A percentile compares a stretch with the other conserved stretches of the same genome.
phyloP scores from a whole-genome alignment of 2,113 vertebrate species.

The Myotis brandtii region DNA sequence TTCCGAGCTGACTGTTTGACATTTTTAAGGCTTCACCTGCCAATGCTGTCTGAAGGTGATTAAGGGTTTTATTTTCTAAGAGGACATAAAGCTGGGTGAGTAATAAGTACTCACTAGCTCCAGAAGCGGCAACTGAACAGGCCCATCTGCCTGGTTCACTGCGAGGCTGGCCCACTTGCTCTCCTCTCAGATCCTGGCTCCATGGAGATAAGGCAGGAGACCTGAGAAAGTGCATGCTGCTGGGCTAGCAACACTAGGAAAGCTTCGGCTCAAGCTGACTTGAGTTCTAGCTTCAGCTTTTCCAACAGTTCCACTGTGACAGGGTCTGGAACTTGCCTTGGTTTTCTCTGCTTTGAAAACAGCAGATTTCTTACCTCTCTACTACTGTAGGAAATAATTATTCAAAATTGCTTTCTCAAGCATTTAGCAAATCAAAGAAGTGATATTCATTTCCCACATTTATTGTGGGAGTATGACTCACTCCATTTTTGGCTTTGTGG shows the following conservation, averaged over 20 bases:
- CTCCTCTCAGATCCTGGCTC: not conserved
- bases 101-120: not conserved
- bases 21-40: not conserved
- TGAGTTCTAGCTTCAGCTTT: not conserved
- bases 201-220: not conserved
- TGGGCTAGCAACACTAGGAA: not conserved
- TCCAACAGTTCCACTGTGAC: not conserved
- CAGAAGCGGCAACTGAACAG: not conserved
- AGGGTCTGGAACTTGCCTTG: not conserved
- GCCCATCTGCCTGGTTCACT: not conserved
- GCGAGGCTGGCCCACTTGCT: not conserved
- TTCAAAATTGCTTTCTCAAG: not conserved
- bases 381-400: not conserved
- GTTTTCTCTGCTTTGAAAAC: not conserved
- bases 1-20: not conserved
- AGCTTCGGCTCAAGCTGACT: not conserved
- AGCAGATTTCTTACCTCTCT: not conserved
- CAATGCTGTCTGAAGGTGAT: not conserved
- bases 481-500: not conserved
- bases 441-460: not conserved
- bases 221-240: rapidly evolving
- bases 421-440: not conserved
- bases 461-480: too few species aligned
- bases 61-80: not conserved
- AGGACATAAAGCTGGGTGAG: not conserved